Percentiles rank a stretch among this genome's conserved stretches.
Evolutionary conservation across 2,113 vertebrate species (phyloP).

Genomic region (Anthoscopus minutus): DNA sequence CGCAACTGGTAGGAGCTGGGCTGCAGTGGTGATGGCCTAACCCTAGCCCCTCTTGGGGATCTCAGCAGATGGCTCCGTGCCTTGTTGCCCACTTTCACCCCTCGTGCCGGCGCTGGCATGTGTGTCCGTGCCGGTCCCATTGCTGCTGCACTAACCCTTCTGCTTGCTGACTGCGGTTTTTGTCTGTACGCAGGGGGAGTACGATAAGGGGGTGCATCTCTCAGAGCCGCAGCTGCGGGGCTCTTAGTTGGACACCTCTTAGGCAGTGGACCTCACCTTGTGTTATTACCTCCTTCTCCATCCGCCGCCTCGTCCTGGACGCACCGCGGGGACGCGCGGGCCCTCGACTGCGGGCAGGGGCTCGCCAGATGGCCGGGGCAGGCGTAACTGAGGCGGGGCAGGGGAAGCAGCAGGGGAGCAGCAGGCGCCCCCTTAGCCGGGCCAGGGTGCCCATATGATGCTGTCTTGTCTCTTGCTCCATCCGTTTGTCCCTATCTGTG

Average conservation of each 20-base stretch:
- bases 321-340: conserved; percentile 41
- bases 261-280: conserved; percentile 77
- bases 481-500: conserved; percentile 67
- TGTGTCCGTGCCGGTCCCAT: not conserved
- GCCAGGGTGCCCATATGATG: conserved; percentile 31
- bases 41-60: not conserved
- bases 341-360: conserved; percentile 52
- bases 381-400: not conserved
- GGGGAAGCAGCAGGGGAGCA: not conserved
- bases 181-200: conserved; percentile 85
- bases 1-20: not conserved
- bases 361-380: conserved; percentile 18
- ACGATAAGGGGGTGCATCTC: conserved; percentile 77
- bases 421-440: conserved; percentile 31
- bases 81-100: not conserved
- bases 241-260: conserved; percentile 71
- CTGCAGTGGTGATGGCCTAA: not conserved
- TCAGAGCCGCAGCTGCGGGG: conserved; percentile 66
- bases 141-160: conserved; percentile 74
- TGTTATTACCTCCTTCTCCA: conserved; percentile 67
- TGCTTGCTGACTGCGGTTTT: conserved; percentile 83
- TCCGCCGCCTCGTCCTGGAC: conserved; percentile 48
- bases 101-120: not conserved
- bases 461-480: conserved; percentile 57
- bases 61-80: not conserved